phyloP scores from a whole-genome alignment of 2,888 invertebrate genomes.

The Xylota sylvarum region DNA sequence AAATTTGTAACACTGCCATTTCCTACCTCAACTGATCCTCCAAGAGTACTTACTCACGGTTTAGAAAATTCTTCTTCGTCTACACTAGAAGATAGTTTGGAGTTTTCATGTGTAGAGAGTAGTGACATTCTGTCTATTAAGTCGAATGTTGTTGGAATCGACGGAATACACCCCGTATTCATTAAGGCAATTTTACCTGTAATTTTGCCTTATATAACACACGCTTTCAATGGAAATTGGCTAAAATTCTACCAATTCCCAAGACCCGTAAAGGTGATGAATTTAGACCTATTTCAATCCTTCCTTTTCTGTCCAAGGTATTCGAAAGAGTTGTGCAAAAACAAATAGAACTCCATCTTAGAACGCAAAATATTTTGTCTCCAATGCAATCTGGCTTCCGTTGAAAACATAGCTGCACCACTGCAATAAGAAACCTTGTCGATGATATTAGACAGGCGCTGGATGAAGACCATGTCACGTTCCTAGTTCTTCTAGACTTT shows the following conservation, averaged over 20 bases:
- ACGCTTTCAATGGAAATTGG: not conserved
- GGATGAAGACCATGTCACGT: too few relatives aligned
- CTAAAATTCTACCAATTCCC: slow-evolving; percentile 8
- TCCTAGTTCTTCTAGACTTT: too few relatives aligned
- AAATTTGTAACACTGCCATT: not conserved
- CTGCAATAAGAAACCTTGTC: too few relatives aligned
- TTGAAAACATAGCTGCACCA: too few relatives aligned
- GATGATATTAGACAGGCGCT: too few relatives aligned
- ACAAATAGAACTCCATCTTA: not conserved
- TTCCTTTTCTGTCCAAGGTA: slow-evolving; percentile 19
- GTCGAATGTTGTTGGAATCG: not conserved
- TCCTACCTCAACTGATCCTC: too few relatives aligned
- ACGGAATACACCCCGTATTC: slow-evolving; percentile 1
- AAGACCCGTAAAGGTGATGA: not conserved
- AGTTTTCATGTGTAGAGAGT: too few relatives aligned
- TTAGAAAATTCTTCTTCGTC: too few relatives aligned
- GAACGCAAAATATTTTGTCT: too few relatives aligned
- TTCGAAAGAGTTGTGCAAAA: slow-evolving; percentile 18
- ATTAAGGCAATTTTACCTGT: not conserved
- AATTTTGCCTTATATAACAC: slow-evolving; percentile 1
- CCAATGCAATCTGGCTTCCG: too few relatives aligned
- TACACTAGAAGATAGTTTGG: too few relatives aligned
- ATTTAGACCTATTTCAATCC: slow-evolving; percentile 21
- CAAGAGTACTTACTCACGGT: too few relatives aligned
- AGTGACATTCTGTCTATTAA: not conserved